phyloP scores from a whole-genome alignment of 92 coral and sea anemone genomes.

The Umimayanthus kanabou region DNA sequence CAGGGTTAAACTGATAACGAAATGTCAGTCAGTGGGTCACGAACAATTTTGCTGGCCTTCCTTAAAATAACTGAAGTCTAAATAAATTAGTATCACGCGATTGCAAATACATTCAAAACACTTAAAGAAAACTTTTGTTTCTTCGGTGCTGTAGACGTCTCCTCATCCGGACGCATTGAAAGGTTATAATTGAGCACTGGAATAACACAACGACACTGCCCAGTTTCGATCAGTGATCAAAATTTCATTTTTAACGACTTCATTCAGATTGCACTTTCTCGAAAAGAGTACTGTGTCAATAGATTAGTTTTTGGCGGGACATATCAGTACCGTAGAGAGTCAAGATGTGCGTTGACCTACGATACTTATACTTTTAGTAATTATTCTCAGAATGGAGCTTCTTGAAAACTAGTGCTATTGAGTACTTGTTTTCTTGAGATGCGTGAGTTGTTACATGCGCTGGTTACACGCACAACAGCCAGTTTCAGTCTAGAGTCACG shows the following conservation, averaged over 20 bases:
- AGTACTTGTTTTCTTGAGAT: slow-evolving; percentile 2
- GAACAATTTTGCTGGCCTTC: slow-evolving; percentile 39
- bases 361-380: not conserved
- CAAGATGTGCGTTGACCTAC: not conserved
- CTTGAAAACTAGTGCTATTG: not conserved
- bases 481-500: not conserved
- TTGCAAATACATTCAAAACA: not conserved
- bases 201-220: not conserved
- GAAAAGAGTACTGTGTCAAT: slow-evolving; percentile 1
- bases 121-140: not conserved
- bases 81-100: slow-evolving; percentile 4
- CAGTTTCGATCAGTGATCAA: not conserved
- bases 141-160: not conserved
- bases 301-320: not conserved
- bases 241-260: not conserved
- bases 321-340: not conserved
- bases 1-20: slow-evolving; percentile 74
- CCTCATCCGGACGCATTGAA: not conserved
- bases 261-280: slow-evolving; percentile 2
- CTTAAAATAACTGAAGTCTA: slow-evolving; percentile 13
- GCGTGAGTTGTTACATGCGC: slow-evolving; percentile 21
- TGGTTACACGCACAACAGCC: not conserved
- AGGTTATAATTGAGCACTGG: not conserved
- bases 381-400: not conserved
- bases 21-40: slow-evolving; percentile 57